Conservation (phyloP, 2,797 vertebrate genomes). For the Thripadectes ignobilis region DNA sequence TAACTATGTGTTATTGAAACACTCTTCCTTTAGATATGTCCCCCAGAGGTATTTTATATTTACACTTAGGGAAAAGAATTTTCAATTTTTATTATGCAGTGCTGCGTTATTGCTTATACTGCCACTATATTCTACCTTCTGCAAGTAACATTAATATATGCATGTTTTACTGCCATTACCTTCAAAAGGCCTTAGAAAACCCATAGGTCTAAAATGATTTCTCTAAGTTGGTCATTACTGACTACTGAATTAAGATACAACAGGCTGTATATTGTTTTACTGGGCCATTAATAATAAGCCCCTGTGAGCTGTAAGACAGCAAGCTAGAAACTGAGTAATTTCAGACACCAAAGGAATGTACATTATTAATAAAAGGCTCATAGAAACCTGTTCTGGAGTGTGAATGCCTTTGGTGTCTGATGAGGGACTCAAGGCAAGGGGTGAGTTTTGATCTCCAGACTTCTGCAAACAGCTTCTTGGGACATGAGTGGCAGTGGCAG, state of each 20-base stretch:
- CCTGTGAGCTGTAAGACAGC: conserved; percentile 52
- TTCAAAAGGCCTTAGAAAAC: conserved; percentile 68
- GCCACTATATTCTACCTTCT: conserved; percentile 61
- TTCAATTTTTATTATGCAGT: conserved; percentile 62
- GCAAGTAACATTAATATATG: conserved; percentile 66
- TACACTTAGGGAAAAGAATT: conserved; percentile 66
- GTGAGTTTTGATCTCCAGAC: background rate
- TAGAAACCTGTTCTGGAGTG: background rate
- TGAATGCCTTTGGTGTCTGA: background rate
- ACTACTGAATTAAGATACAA: conserved; percentile 67
- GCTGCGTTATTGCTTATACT: conserved; percentile 62
- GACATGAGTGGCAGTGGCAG: background rate
- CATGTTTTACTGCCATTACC: conserved; percentile 67
- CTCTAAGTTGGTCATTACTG: conserved; percentile 59
- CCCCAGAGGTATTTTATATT: conserved; percentile 73
- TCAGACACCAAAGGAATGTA: conserved; percentile 51
- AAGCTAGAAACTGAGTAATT: conserved; percentile 28
- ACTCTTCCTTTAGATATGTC: conserved; percentile 65
- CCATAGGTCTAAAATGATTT: conserved; percentile 54
- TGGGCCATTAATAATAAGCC: conserved; percentile 66
- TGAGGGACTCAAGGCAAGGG: background rate
- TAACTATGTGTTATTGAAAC: conserved; percentile 70
- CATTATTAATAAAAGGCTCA: conserved; percentile 31
- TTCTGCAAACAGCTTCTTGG: background rate
- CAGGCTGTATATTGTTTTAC: conserved; percentile 71